Conservation (phyloP, 53 echinoderm and acorn worm species). For the Zoroaster sp. region DNA sequence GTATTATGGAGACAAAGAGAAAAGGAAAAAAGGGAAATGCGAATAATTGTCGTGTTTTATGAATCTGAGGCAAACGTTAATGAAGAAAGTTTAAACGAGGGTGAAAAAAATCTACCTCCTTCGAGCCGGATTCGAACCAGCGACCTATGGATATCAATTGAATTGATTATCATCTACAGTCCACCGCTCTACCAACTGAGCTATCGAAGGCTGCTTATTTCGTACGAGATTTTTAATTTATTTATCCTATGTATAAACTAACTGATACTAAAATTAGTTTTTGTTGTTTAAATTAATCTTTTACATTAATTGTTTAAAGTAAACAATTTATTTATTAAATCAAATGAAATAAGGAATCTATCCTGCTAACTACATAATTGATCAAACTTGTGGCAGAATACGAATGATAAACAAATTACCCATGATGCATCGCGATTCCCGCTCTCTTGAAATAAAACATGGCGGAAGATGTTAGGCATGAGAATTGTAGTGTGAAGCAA, state of each 20-base stretch:
- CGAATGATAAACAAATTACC: slow-evolving; percentile 5
- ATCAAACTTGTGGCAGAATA: no score
- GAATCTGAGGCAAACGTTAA: no score
- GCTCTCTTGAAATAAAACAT: slow-evolving; percentile 48
- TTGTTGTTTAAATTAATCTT: not conserved
- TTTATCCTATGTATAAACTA: not conserved
- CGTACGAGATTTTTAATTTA: not conserved
- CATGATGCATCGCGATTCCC: slow-evolving; percentile 28
- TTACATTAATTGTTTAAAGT: not conserved
- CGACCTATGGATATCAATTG: slow-evolving; percentile 87
- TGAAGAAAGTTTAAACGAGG: no score
- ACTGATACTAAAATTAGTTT: not conserved
- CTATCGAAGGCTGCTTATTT: slow-evolving; percentile 72
- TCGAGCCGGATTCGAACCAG: slow-evolving; percentile 97
- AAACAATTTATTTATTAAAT: no score
- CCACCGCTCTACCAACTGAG: slow-evolving; percentile 99
- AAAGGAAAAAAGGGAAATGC: not conserved
- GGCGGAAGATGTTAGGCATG: slow-evolving; percentile 28
- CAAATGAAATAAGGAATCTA: not conserved
- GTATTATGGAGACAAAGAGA: not conserved
- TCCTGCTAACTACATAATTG: not conserved
- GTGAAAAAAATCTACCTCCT: slow-evolving; percentile 54
- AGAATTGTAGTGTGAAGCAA: not conserved
- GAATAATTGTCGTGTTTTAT: no score
- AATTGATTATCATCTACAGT: slow-evolving; percentile 70